Evolutionary conservation across 2,797 vertebrate genomes (phyloP), one percentile per base, ranked within the genome.

Genomic region (Protosalanx chinensis): DNA sequence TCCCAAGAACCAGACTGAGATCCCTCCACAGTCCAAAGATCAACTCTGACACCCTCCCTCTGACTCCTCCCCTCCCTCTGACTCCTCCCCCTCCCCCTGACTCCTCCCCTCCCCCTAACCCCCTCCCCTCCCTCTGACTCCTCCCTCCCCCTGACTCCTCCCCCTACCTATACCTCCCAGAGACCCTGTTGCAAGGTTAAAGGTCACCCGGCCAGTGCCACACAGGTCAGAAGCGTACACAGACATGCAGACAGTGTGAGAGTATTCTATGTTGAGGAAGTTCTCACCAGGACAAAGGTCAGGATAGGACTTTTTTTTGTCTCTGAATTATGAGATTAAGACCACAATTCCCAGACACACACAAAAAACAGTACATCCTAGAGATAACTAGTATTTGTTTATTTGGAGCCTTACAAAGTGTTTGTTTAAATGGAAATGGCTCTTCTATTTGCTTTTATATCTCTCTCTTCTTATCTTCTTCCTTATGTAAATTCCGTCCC

Each of bases 381-480:
- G 68, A 70, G 67, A 74, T 83, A 77, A 83, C 61, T 75, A 60
- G 72, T 74, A 67, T 77, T 59, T 82, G 78, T 81, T 81, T 83
- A 53, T 81, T 72, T 16, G 35, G 66, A 65, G 37, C 37, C 20
- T 23, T 49, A 65, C 37, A 65, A 65, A 65, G 64, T 65, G 6
- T 1, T 23, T 27, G 1, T 27, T 65, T 65, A 10, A 13, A 49
- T 23, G 33, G 18, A 16, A 18, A 29, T 65, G 63, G 20, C 32
- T 63, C 65, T 76, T 67, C 74, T 59, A 61, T 64, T 59, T 73
- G 60, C 53, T 20, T 71, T 27, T 60, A 27, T n/a, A 60, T 60
- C 4, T 60, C 58, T 20, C 27, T 59, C 58, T 59, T 20, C 20
- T 10, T 59, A 10, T 59, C 23, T 59, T 6, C 6, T 20, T 29